Conservation (phyloP, 1,140 invertebrate genomes). For the Argopecten irradians region DNA sequence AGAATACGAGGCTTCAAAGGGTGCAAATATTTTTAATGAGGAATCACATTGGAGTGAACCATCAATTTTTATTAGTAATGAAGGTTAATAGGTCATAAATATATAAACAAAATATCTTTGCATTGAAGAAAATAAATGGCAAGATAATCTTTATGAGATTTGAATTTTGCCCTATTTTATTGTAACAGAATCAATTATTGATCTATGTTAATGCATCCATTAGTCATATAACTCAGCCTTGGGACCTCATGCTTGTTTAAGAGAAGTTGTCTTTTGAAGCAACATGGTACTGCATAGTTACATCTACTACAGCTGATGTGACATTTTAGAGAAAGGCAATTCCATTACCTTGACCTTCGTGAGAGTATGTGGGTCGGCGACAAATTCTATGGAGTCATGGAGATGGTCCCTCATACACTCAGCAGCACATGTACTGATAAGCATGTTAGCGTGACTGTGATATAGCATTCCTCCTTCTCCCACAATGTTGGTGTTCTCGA, state of each 20-base stretch:
- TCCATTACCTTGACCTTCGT: slow-evolving; percentile 93
- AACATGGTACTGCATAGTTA: background rate
- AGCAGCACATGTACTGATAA: slow-evolving; percentile 88
- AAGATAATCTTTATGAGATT: no score
- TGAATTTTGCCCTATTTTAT: no score
- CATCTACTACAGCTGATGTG: no score
- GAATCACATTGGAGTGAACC: no score
- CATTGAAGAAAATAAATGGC: background rate
- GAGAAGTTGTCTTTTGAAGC: background rate
- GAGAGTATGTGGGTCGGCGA: slow-evolving; percentile 96
- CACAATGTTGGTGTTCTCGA: slow-evolving; percentile 82
- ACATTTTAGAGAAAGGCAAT: background rate
- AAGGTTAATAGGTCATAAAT: no score
- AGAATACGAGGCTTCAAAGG: background rate
- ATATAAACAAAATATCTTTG: no score
- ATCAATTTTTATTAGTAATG: no score
- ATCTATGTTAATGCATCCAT: no score
- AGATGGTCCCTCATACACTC: slow-evolving; percentile 96
- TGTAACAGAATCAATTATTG: no score
- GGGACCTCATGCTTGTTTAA: no score
- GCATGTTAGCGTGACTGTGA: slow-evolving; percentile 70
- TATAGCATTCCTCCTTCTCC: slow-evolving; percentile 68
- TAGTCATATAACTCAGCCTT: no score
- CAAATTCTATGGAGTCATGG: slow-evolving; percentile 95
- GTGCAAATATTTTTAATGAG: background rate